Evolutionary conservation across 2,113 vertebrate species (phyloP), one percentile per base, ranked within the genome.

Genomic region (Meriones unguiculatus): DNA sequence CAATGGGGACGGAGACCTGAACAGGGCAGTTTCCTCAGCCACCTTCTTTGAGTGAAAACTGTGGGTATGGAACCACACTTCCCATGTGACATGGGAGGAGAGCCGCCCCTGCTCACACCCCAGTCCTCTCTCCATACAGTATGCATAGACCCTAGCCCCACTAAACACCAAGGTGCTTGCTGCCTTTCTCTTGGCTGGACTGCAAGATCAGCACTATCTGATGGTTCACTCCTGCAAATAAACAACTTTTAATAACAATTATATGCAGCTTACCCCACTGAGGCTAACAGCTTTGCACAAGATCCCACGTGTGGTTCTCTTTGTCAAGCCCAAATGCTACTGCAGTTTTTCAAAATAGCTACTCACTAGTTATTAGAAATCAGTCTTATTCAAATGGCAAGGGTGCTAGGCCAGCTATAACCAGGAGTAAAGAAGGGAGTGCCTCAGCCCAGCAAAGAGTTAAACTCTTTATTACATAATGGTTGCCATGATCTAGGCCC

Each of bases 11-110:
- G 1, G 20, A 87, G 52, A 82, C n/a, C 24, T 13, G 18, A 46
- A 3, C 13, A 5, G 0, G 62, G 0, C 64, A 4, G 2, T 4
- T 9, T 62, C 73, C n/a, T 59, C 17, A 62, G 9, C 24, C 5
- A 0, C 20, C 25, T 8, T 12, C 72, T 8, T 5, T 22, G 11
- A 35, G 1, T 24, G 7, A 62, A 80, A 24, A 32, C 32, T 5
- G 1, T 2, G 35, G 13, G 59, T 3, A 0, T 5, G 6, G 30
- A 32, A 0, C 5, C 28, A 5, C 62, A 3, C 0, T 5, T 10
- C 35, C 30, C 1, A 0, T 0, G 0, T 4, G 62, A 7, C 14
- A 0, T 4, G 46, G 1, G 8, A 59, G 35, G 7, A 6, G 8
- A 0, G 2, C 1, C 0, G 7, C 20, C 78, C 38, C 20, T 12